Conservation (phyloP, 2,888 invertebrate species). For the Megalurothrips usitatus region DNA sequence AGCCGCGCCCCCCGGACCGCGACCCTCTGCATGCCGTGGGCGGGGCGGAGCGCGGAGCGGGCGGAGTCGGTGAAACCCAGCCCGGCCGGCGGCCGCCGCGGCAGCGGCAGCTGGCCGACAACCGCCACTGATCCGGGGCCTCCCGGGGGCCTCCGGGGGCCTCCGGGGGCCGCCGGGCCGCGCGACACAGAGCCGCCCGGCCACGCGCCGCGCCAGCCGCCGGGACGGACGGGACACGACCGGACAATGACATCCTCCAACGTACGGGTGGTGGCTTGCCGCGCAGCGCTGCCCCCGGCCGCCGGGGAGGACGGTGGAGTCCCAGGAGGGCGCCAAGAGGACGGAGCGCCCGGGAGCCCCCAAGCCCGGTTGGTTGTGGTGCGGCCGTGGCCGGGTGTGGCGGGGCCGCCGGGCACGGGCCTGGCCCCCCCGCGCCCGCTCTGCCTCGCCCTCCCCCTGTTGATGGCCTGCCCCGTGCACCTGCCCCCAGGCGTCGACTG, state of each 20-base stretch:
- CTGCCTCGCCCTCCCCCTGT: slow-evolving; percentile 7
- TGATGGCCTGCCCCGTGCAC: slow-evolving; percentile 28
- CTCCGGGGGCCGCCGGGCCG: not conserved
- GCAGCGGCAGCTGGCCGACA: too few species aligned
- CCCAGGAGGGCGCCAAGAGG: too few species aligned
- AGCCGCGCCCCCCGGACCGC: not conserved
- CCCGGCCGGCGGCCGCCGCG: not conserved
- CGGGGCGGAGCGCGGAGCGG: not conserved
- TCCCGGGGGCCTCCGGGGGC: not conserved
- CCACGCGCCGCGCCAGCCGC: not conserved
- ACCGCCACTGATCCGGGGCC: too few species aligned
- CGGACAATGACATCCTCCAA: too few species aligned
- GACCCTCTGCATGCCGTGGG: not conserved
- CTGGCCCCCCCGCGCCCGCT: not conserved
- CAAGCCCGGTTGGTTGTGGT: not conserved
- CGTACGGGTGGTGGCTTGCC: too few species aligned
- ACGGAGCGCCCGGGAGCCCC: too few species aligned
- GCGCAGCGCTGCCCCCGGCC: too few species aligned
- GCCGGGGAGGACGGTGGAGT: too few species aligned
- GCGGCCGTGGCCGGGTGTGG: slow-evolving; percentile 9
- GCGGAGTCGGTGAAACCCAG: slow-evolving; percentile 11
- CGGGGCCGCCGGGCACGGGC: not conserved
- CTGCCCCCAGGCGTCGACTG: slow-evolving; percentile 64
- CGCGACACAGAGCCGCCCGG: not conserved
- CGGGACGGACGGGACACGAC: not conserved